Evolutionary conservation across 2,888 invertebrate species (phyloP), one percentile per base, ranked within the genome.

Genomic region (Dicyrtomina minuta): DNA sequence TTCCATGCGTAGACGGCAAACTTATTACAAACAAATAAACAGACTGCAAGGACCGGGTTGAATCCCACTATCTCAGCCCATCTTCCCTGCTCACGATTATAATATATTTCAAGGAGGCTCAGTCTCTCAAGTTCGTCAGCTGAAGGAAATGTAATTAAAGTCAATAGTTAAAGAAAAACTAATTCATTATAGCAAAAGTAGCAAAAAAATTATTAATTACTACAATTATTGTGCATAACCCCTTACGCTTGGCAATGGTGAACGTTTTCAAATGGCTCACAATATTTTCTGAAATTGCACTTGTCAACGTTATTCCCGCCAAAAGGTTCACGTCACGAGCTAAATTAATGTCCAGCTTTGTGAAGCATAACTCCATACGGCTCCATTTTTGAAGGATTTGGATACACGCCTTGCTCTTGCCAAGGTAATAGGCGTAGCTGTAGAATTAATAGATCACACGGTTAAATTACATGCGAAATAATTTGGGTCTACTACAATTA

Each of bases 281-380:
- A 24, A 33, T 43, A 44, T 68, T 68, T 55, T 68, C 68, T 0
- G 61, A 49, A n/a, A 68, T 55, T 17, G 62, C 62, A 12, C 53
- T 53, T 2, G 61, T 39, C 51, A 68, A n/a, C 1, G 49, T 43
- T 3, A 55, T 26, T 8, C 53, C 68, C 1, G 68, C 60, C 5
- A 68, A 33, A 1, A 68, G 20, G 2, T 61, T 61, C 24, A 61
- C 68, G 43, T 68, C 61, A 4, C 53, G 41, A 1, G 22, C 6
- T 1, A 61, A 44, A 24, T 8, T 27, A 10, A 17, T 3, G n/a
- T 68, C 68, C 12, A 55, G n/a, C 6, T 26, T 10, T 1, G 61
- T 43, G 17, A 59, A 68, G 6, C 41, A 20, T 17, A 68, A 15
- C 1, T 22, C 1, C 53, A 68, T 26, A 4, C n/a, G 1, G 1